Evolutionary conservation across 2,797 vertebrate genomes (phyloP).

Genomic region (Pelobates cultripes): DNA sequence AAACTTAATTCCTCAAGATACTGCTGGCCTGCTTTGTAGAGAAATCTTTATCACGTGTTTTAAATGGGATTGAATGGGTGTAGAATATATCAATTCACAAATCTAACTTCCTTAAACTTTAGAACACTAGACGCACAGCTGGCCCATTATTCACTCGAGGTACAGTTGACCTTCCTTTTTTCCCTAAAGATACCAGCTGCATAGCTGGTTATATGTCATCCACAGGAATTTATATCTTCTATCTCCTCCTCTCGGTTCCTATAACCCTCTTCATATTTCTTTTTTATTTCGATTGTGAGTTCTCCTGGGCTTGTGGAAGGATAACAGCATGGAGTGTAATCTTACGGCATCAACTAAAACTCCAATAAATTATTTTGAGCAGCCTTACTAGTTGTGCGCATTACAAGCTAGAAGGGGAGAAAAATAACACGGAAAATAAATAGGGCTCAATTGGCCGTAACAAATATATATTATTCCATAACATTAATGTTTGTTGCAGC

Average conservation of each 20-base stretch:
- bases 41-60: not conserved
- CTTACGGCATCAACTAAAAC: too few species aligned
- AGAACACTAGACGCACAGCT: not conserved
- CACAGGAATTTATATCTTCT: slow-evolving; percentile 28
- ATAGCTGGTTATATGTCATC: not conserved
- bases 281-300: not conserved
- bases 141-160: slow-evolving; percentile 8
- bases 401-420: too few species aligned
- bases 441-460: too few species aligned
- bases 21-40: not conserved
- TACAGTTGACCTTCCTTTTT: not conserved
- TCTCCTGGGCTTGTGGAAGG: not conserved
- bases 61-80: not conserved
- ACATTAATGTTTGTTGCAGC: too few species aligned
- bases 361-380: too few species aligned
- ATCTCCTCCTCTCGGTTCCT: slow-evolving; percentile 1
- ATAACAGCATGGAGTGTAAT: too few species aligned
- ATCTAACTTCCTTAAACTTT: not conserved
- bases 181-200: slow-evolving; percentile 4
- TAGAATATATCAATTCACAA: not conserved
- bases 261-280: not conserved
- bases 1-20: not conserved
- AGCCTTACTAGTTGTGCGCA: too few species aligned
- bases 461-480: too few species aligned
- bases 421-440: too few species aligned